Evolutionary conservation across 2,888 invertebrate genomes (phyloP), one percentile per base, ranked within the genome.

Genomic region (Rhogogaster chlorosoma): DNA sequence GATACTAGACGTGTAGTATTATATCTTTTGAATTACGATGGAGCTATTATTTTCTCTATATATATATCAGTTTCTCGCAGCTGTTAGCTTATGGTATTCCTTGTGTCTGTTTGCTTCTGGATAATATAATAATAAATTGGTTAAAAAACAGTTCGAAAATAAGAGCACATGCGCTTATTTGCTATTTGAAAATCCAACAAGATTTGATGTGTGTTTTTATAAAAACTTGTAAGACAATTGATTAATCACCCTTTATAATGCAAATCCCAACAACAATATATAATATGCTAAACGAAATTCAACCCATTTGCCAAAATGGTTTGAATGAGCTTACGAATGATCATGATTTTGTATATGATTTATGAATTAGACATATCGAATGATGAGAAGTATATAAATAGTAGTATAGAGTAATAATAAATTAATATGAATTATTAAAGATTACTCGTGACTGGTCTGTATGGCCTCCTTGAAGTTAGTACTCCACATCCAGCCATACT

Each of bases 401-500:
- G 87, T 89, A 92, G 90, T 91, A 91, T 90, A 91, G 91, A 92
- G 90, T 91, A 90, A 91, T 90, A 89, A 89, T 89, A 90, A 90
- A 91, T 90, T 91, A 90, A 89, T 91, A 91, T 91, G 90, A 91
- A 90, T 90, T 88, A 89, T 88, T 91, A 91, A 91, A 91, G 91
- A 91, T 96, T 97, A 97, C 97, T 97, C 97, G 95, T 96, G 96
- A 95, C 96, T 96, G 95, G 97, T 96, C 91, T 93, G 93, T 95
- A 98, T 97, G 95, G 98, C 98, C 96, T 98, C 97, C 97, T 97
- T 97, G 98, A 98, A 98, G 97, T 98, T 97, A 95, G 97, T 96
- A 96, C 98, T 98, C 97, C 97, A 97, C 96, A 97, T 97, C 98
- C 98, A 98, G 96, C 97, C 97, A 96, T 96, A 97, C 97, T 97